Base-by-base conservation (phyloP, 2,888 invertebrate species). In the Periphyllus acericola region DNA sequence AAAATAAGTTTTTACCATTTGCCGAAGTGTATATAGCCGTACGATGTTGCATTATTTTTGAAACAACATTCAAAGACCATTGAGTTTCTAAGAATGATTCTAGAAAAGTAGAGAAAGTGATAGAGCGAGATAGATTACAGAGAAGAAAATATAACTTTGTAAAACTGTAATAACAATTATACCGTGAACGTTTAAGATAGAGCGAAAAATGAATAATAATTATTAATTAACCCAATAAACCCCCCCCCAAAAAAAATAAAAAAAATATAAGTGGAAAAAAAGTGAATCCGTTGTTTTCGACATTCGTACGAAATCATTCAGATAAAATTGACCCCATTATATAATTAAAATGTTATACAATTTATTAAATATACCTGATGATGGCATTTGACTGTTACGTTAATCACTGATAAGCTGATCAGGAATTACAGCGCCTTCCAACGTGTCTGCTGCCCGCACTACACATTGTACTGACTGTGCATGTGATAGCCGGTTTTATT, bases 401-500 rank as follows among this genome's bases (percentile, higher is more conserved):
- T 60, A 60, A 79, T 79, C 32, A 34, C 60, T 60, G 79, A 79
- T 79, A 60, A 79, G 34, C 34, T 25, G 55, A 34, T 79, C 32
- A 6, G 17, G 2, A 55, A n/a, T 34, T 60, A 79, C 34, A 29
- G 17, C n/a, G 36, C n/a, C 36, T 66, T 36, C 80, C n/a, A 36
- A 66, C 60, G 46, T 46, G 46, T 46, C 46, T 46, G 46, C 14
- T 14, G 46, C 46, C 36, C 25, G 52, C 8, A 34, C 25, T 66
- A 76, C 32, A 29, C 19, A 80, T 79, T 36, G 80, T 80, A 66
- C 80, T 36, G 36, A 34, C 17, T 29, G 21, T 81, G 68, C 68
- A 29, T 21, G n/a, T 17, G 40, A 68, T 46, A 68, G 81, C 81
- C 81, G 68, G 81, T 81, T 81, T 81, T 81, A 68, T 68, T 81